Conservation (phyloP, 2,888 invertebrate species). For the Pollenia griseotomentosa region DNA sequence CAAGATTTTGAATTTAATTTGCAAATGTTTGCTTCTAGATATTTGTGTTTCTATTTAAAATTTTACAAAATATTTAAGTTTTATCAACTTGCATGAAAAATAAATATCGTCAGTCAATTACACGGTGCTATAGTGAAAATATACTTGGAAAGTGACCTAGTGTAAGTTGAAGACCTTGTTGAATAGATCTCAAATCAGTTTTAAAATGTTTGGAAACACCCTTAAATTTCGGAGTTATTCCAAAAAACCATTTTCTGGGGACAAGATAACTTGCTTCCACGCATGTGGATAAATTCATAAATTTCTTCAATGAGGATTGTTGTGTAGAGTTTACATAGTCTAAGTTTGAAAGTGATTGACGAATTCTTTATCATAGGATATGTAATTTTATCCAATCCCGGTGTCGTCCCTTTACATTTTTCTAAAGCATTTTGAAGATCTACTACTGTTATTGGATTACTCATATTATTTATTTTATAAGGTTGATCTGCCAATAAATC, state of each 20-base stretch:
- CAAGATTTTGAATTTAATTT: slow-evolving; percentile 75
- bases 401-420: slow-evolving; percentile 28
- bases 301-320: neutral
- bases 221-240: no score
- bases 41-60: slow-evolving; percentile 79
- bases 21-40: slow-evolving; percentile 77
- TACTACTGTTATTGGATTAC: neutral
- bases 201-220: no score
- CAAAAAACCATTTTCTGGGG: no score
- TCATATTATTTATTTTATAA: neutral
- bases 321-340: slow-evolving; percentile 20
- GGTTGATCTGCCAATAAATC: neutral
- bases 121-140: no score
- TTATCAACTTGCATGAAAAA: no score
- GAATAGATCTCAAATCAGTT: no score
- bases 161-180: no score
- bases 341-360: no score
- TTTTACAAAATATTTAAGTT: slow-evolving; percentile 73
- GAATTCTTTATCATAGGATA: slow-evolving; percentile 23
- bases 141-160: no score
- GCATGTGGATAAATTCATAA: slow-evolving; percentile 41
- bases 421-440: slow-evolving; percentile 9
- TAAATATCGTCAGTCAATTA: no score
- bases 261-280: slow-evolving; percentile 22
- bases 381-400: slow-evolving; percentile 19